Base-by-base conservation (phyloP, 1,140 invertebrate genomes). In the Samia ricini region DNA sequence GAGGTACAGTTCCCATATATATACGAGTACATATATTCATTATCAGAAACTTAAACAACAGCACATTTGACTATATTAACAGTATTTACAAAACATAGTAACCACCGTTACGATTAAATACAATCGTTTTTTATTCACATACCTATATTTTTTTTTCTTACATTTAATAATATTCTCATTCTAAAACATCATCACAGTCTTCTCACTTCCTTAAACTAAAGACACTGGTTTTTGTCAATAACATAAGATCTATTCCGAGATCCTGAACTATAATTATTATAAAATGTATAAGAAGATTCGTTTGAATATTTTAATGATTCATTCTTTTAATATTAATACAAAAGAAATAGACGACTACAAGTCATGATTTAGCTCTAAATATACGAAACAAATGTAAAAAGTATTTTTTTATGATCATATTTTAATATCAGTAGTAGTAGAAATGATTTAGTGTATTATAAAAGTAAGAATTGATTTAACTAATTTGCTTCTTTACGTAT, bases 171-270 rank as follows among this genome's bases (percentile, higher is more conserved):
- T 63, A 68, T 73, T 74, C 71, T 69, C 76, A 79, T 73, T 71
- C 69, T 76, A 64, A 66, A 83, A 74, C 81, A 65, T 85, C 82
- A 87, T 85, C 85, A 88, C 85, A 88, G 85, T 88, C 83, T 85
- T 85, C 79, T 79, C 74, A 84, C 79, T 72, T 75, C 64, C 68
- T 77, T 84, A 83, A 51, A 69, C 68, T 71, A 75, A 71, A 49
- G 63, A 71, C 67, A 74, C 69, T 66, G 58, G 56, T 70, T 61
- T n/a, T 66, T 64, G 66, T 65, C 68, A 69, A 55, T 63, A 68
- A 55, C 18, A 63, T 68, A 49, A 65, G 24, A 56, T 65, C 57
- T 57, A 60, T 58, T 15, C 12, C 51, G 59, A 66, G 68, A 69
- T 71, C 63, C 63, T 67, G 60, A 70, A 64, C n/a, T 55, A 60